Conservation (phyloP, 2,113 vertebrate genomes). For the Galemys pyrenaicus region DNA sequence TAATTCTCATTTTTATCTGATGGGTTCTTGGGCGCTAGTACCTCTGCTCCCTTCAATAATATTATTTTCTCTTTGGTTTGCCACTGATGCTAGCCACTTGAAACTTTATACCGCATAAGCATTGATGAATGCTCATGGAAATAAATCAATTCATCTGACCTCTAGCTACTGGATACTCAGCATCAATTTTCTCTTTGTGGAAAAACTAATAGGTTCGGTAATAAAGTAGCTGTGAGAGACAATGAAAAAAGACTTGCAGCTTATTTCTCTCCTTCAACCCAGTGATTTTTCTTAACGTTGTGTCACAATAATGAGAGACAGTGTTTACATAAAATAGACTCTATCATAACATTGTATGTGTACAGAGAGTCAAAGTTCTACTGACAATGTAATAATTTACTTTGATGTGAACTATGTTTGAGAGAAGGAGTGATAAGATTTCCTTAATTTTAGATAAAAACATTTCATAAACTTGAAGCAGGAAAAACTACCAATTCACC, state of each 20-base stretch:
- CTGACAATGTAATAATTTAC: not conserved
- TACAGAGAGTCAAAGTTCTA: not conserved
- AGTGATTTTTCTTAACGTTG: not conserved
- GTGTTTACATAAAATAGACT: conserved; percentile 3
- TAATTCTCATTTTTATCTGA: conserved; percentile 33
- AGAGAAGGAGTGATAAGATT: not conserved
- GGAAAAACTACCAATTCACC: not conserved
- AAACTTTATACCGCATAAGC: not conserved
- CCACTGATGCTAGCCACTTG: not conserved
- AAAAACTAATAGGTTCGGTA: conserved; percentile 36
- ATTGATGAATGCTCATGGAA: not conserved
- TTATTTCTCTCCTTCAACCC: conserved; percentile 1
- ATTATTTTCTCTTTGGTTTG: not conserved
- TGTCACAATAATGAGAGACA: not conserved
- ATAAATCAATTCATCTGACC: conserved; percentile 26
- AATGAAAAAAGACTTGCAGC: not conserved
- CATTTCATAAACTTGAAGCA: conserved; percentile 17
- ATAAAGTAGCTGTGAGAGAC: not conserved
- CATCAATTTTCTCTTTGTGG: conserved; percentile 13
- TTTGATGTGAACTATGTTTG: not conserved
- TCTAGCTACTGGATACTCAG: not conserved
- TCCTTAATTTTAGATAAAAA: not conserved
- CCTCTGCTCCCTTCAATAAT: not conserved
- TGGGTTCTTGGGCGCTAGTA: not conserved
- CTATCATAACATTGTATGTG: not conserved